Percentiles rank a stretch among this genome's conserved stretches.
Evolutionary conservation across 2,888 invertebrate species (phyloP).

Genomic region (Acanthococcus lagerstroemiae): DNA sequence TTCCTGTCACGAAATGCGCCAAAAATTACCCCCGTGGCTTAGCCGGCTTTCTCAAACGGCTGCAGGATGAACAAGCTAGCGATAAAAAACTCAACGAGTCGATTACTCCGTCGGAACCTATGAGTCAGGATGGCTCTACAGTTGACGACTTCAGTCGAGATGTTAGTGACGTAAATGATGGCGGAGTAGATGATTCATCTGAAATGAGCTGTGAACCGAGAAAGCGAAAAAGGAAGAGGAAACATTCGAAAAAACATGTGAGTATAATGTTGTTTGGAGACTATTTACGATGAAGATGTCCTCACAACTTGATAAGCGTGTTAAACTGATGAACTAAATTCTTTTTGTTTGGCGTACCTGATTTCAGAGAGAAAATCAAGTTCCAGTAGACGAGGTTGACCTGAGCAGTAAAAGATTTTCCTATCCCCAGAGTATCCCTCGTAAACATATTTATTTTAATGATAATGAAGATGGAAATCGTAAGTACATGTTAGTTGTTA

Average conservation of each 20-base stretch:
- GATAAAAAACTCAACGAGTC: no score
- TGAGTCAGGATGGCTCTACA: no score
- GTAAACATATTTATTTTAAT: constrained; percentile 4
- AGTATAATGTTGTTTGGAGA: no score
- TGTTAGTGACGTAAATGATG: neutral
- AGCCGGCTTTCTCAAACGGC: neutral
- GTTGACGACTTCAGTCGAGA: no score
- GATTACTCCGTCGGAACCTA: no score
- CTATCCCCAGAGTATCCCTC: neutral
- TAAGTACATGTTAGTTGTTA: no score
- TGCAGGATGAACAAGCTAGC: neutral
- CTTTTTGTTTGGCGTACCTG: no score
- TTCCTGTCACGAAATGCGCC: no score
- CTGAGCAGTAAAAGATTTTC: neutral
- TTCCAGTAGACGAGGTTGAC: neutral
- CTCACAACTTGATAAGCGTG: no score
- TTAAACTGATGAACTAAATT: no score
- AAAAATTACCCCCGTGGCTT: no score
- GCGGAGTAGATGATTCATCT: neutral
- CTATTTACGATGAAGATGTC: no score
- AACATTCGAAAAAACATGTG: constrained; percentile 4
- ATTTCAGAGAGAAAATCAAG: neutral
- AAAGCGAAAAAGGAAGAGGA: constrained; percentile 17
- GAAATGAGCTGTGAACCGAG: neutral
- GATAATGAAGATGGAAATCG: neutral